Percentiles rank a stretch among this genome's conserved stretches.
phyloP scores from a whole-genome alignment of 1,140 invertebrate species.

The Tigriopus japonicus region DNA sequence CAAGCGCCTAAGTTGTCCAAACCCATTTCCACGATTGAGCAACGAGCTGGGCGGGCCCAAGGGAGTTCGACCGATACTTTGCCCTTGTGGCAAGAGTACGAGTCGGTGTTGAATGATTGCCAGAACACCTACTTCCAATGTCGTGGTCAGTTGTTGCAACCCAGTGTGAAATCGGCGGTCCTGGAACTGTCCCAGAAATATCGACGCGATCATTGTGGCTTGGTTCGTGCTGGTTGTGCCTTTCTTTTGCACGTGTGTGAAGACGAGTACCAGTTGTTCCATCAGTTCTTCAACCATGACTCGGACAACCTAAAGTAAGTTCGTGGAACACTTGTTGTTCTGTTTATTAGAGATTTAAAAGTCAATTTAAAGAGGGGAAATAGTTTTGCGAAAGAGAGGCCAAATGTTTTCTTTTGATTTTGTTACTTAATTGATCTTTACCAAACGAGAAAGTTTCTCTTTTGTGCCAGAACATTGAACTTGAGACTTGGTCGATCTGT shows the following conservation, averaged over 20 bases:
- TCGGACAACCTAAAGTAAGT: slow-evolving; percentile 41
- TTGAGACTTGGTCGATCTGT: no score
- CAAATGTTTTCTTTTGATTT: no score
- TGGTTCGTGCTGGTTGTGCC: slow-evolving; percentile 67
- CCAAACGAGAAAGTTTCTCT: no score
- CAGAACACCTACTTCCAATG: slow-evolving; percentile 66
- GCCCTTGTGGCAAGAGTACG: slow-evolving; percentile 35
- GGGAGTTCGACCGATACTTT: slow-evolving; percentile 19
- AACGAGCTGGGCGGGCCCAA: slow-evolving; percentile 41
- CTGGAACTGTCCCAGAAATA: slow-evolving; percentile 44
- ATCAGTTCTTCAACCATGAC: slow-evolving; percentile 52
- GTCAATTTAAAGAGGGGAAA: no score
- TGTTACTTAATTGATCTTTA: no score
- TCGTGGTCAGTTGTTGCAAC: slow-evolving; percentile 46
- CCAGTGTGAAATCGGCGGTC: slow-evolving; percentile 55
- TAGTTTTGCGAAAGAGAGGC: no score
- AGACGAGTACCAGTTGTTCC: slow-evolving; percentile 73
- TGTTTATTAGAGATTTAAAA: no score
- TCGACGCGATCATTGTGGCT: slow-evolving; percentile 62
- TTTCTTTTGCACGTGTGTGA: slow-evolving; percentile 75
- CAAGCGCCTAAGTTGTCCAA: slow-evolving; percentile 59
- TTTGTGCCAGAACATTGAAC: no score
- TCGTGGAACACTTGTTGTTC: not conserved
- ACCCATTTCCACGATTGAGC: slow-evolving; percentile 60
- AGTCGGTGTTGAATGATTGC: slow-evolving; percentile 52